phyloP scores from a whole-genome alignment of 2,888 invertebrate genomes.

The Chironomus riparius region DNA sequence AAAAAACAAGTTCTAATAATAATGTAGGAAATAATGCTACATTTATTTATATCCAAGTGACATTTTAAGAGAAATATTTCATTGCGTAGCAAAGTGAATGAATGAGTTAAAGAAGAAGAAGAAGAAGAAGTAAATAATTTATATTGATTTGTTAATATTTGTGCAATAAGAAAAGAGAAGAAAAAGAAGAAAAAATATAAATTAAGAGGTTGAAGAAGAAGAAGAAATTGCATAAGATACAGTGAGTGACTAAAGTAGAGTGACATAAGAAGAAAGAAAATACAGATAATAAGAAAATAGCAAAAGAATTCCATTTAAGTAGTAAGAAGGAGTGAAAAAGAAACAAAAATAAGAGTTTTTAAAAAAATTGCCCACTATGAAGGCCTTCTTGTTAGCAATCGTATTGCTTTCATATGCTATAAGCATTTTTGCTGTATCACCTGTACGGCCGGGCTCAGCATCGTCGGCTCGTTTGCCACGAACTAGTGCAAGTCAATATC shows the following conservation, averaged over 20 bases:
- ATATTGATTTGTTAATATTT: too few relatives aligned
- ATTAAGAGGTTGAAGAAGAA: not conserved
- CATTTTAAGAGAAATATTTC: not conserved
- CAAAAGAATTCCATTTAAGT: not conserved
- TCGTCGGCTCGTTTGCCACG: conserved; percentile 48
- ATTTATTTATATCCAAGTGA: not conserved
- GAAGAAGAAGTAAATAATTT: not conserved
- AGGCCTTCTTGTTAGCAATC: conserved; percentile 16
- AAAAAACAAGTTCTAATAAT: conserved; percentile 17
- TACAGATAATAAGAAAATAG: not conserved
- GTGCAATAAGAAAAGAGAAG: not conserved
- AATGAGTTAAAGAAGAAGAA: not conserved
- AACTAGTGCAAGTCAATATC: conserved; percentile 50
- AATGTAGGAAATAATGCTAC: conserved; percentile 11
- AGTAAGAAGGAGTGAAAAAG: not conserved
- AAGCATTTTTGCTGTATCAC: conserved; percentile 28
- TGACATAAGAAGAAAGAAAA: not conserved
- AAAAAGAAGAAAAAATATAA: not conserved
- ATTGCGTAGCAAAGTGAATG: not conserved
- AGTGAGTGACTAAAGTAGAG: not conserved
- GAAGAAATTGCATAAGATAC: not conserved
- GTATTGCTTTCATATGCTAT: not conserved
- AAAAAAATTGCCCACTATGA: not conserved
- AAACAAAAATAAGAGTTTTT: not conserved
- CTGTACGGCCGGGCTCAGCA: conserved; percentile 38